Conservation (phyloP, 2,113 vertebrate species). For the Apteryx owenii region DNA sequence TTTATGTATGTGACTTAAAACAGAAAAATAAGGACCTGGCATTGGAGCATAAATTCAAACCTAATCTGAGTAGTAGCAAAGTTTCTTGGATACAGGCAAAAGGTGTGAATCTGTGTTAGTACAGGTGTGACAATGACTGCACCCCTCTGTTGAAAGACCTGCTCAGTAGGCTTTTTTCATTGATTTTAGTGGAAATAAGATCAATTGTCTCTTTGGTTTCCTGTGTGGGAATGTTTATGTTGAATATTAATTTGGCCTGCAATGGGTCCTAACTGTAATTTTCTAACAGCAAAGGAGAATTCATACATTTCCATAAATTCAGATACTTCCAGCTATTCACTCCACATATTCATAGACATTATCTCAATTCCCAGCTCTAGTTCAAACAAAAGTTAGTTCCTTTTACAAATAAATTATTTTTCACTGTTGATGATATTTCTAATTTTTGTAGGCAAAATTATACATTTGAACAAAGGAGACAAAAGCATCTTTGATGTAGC, state of each 20-base stretch:
- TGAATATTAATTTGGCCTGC: constrained; percentile 62
- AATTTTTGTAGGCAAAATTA: constrained; percentile 71
- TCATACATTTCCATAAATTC: constrained; percentile 69
- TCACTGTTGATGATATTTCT: constrained; percentile 59
- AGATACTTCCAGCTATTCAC: constrained; percentile 70
- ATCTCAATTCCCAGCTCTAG: constrained; percentile 70
- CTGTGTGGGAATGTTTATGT: constrained; percentile 54
- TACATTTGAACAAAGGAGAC: constrained; percentile 70
- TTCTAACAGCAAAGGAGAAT: constrained; percentile 63
- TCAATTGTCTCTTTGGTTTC: constrained; percentile 48
- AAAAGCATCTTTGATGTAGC: constrained; percentile 69
- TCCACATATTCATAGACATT: constrained; percentile 64
- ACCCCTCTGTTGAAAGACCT: background rate
- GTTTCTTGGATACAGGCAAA: background rate
- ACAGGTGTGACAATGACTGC: background rate
- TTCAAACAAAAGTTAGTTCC: constrained; percentile 67
- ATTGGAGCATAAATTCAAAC: background rate
- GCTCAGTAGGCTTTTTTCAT: background rate
- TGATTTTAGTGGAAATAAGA: constrained; percentile 39
- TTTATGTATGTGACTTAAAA: background rate
- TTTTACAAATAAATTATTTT: constrained; percentile 73
- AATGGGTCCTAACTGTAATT: constrained; percentile 60
- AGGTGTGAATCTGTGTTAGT: background rate
- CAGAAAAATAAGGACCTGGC: background rate
- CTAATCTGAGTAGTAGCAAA: background rate